A percentile compares a stretch with the other conserved stretches of the same genome.
Evolutionary conservation across 2,113 vertebrate species (phyloP).

Genomic region (Ovibos moschatus): DNA sequence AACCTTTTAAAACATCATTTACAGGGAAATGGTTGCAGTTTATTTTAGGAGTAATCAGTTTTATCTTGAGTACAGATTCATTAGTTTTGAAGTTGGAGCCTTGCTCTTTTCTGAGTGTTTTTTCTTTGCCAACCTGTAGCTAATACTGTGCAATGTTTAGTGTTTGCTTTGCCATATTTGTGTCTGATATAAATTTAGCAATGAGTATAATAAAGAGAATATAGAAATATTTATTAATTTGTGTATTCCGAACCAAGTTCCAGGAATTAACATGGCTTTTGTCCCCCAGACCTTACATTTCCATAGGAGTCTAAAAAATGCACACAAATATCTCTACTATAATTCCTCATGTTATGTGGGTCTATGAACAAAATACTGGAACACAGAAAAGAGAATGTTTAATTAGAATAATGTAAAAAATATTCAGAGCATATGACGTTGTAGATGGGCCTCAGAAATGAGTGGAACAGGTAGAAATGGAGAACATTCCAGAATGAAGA

Average conservation of each 20-base stretch:
- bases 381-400: neutral
- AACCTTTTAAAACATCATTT: neutral
- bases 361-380: neutral
- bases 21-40: slow-evolving; percentile 32
- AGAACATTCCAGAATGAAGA: neutral
- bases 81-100: slow-evolving; percentile 37
- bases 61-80: slow-evolving; percentile 15
- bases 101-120: slow-evolving; percentile 45
- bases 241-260: neutral
- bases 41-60: slow-evolving; percentile 55
- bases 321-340: neutral
- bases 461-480: neutral
- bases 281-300: neutral
- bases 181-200: neutral
- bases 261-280: neutral
- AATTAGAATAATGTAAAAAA: neutral
- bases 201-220: neutral
- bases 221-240: neutral
- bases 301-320: neutral
- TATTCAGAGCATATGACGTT: neutral
- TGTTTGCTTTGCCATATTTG: neutral
- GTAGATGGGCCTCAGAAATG: neutral
- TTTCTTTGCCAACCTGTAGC: neutral
- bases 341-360: neutral
- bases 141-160: neutral